Evolutionary conservation across 2,888 invertebrate species (phyloP).

Genomic region (Tubiluchus corallicola): DNA sequence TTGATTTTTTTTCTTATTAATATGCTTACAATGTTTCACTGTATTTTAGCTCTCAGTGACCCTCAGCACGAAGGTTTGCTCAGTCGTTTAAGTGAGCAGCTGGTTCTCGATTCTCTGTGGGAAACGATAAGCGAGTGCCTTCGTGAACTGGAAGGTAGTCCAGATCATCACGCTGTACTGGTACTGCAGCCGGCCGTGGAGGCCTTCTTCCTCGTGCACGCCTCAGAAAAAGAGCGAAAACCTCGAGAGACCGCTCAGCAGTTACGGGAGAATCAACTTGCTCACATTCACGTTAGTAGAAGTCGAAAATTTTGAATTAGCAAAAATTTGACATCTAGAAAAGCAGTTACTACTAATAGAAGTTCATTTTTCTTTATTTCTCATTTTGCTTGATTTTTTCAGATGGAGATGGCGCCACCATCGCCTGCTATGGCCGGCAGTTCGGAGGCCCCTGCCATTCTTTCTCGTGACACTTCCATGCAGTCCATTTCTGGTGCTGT

Average conservation of each 20-base stretch:
- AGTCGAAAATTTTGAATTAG: no score
- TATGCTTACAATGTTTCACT: no score
- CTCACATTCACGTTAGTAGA: slow-evolving; percentile 31
- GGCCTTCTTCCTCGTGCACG: slow-evolving; percentile 73
- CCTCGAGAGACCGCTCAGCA: slow-evolving; percentile 18
- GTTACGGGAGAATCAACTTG: slow-evolving; percentile 32
- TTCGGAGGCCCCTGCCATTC: slow-evolving; percentile 9
- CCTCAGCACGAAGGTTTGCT: slow-evolving; percentile 19
- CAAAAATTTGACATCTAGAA: no score
- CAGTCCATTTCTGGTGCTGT: slow-evolving; percentile 21
- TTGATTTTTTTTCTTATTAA: no score
- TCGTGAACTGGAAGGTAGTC: slow-evolving; percentile 54
- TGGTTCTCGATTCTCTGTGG: slow-evolving; percentile 54
- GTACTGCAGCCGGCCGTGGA: slow-evolving; percentile 71
- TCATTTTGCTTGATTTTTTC: no score
- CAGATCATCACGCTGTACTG: slow-evolving; percentile 68
- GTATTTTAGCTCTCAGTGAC: background rate
- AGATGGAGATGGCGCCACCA: slow-evolving; percentile 20
- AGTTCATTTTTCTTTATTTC: no score
- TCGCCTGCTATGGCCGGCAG: slow-evolving; percentile 17
- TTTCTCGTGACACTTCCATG: slow-evolving; percentile 20
- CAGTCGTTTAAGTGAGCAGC: slow-evolving; percentile 46
- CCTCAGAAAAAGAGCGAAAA: slow-evolving; percentile 33
- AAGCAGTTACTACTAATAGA: no score
- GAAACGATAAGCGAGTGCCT: slow-evolving; percentile 56